Evolutionary conservation across 2,113 vertebrate genomes (phyloP).

Genomic region (Corythornis cristatus): DNA sequence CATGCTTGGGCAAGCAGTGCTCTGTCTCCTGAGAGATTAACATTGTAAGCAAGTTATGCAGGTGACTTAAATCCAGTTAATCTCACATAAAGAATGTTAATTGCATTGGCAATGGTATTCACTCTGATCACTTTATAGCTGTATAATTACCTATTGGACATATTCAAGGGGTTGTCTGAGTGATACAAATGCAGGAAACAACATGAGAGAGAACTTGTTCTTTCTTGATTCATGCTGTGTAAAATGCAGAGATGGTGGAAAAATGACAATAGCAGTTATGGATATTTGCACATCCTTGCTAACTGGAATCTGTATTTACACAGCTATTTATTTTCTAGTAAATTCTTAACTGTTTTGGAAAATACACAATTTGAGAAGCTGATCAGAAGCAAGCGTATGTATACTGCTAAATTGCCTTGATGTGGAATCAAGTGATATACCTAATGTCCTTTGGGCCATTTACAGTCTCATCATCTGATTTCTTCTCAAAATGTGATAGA

Average conservation of each 20-base stretch:
- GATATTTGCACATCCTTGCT: neutral
- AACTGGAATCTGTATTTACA: neutral
- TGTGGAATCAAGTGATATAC: neutral
- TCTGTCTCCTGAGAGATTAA: constrained; percentile 75
- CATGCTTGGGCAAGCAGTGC: constrained; percentile 18
- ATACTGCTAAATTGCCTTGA: neutral
- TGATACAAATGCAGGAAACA: constrained; percentile 55
- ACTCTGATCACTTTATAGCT: constrained; percentile 65
- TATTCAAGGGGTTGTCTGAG: constrained; percentile 59
- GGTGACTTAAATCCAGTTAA: constrained; percentile 80
- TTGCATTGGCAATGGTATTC: constrained; percentile 74
- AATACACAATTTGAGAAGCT: neutral
- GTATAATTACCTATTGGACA: constrained; percentile 71
- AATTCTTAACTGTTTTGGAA: neutral
- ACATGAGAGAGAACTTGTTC: constrained; percentile 5
- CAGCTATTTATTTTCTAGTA: neutral
- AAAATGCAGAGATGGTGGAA: constrained; percentile 11
- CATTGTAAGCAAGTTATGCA: constrained; percentile 73
- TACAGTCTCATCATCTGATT: neutral
- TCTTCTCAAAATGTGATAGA: neutral
- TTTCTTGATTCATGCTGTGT: neutral
- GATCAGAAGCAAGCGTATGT: neutral
- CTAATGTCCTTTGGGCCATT: neutral
- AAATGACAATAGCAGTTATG: constrained; percentile 7
- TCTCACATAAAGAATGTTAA: constrained; percentile 76